Percentiles rank a stretch among this genome's conserved stretches.
Evolutionary conservation across 2,888 invertebrate species (phyloP).

Genomic region (Hymenopus coronatus): DNA sequence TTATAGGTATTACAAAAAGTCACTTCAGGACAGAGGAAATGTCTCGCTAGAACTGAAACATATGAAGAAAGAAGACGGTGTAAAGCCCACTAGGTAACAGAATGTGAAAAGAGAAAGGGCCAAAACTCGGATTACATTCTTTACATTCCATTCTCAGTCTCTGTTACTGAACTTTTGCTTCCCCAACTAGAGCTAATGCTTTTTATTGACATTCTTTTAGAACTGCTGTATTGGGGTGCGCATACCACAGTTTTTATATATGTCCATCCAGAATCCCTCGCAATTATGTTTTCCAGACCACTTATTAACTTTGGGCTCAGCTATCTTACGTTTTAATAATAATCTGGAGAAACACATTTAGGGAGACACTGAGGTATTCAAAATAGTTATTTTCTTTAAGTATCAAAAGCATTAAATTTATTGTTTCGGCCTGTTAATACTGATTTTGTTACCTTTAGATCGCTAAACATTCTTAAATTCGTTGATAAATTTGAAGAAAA

Average conservation of each 20-base stretch:
- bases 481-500: no score
- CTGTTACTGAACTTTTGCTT: not conserved
- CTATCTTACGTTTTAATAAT: no score
- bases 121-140: not conserved
- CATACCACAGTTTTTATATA: not conserved
- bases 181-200: not conserved
- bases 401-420: no score
- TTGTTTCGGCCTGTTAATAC: no score
- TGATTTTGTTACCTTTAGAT: no score
- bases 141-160: not conserved
- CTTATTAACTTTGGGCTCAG: no score
- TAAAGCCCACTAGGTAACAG: not conserved
- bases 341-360: no score
- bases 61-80: not conserved
- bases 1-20: not conserved
- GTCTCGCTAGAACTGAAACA: not conserved
- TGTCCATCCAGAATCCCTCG: not conserved
- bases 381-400: no score
- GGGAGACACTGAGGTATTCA: no score
- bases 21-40: not conserved
- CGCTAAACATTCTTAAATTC: no score
- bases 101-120: not conserved
- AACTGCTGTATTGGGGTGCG: not conserved
- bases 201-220: not conserved
- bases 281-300: not conserved